phyloP scores from a whole-genome alignment of 2,888 invertebrate species.

The Sceliomorpha sp. region DNA sequence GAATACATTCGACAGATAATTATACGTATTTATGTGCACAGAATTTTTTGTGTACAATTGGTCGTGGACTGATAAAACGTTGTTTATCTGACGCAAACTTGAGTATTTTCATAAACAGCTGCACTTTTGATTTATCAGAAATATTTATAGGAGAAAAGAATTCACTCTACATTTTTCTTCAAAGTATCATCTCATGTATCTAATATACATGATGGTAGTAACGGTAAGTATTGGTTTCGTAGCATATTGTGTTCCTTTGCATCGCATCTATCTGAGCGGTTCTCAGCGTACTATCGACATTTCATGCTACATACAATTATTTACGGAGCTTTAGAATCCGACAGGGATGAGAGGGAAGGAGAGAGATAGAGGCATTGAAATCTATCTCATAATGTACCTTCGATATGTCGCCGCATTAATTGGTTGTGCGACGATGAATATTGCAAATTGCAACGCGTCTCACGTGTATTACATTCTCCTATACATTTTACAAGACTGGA shows the following conservation, averaged over 20 bases:
- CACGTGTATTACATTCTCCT: neutral
- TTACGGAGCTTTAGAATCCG: neutral
- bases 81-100: too few relatives aligned
- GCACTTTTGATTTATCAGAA: too few relatives aligned
- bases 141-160: too few relatives aligned
- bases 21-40: too few relatives aligned
- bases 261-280: too few relatives aligned
- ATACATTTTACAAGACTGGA: too few relatives aligned
- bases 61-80: too few relatives aligned
- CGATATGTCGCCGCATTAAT: constrained; percentile 2
- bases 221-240: neutral
- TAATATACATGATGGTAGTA: neutral
- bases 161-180: too few relatives aligned
- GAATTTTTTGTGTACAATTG: too few relatives aligned
- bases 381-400: constrained; percentile 4
- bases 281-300: neutral
- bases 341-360: neutral
- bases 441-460: neutral
- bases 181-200: too few relatives aligned
- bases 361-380: neutral
- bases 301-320: neutral
- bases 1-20: too few relatives aligned
- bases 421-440: neutral
- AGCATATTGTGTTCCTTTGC: neutral
- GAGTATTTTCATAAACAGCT: too few relatives aligned